Evolutionary conservation across 2,113 vertebrate species (phyloP).

Genomic region (Ameiurus melas): DNA sequence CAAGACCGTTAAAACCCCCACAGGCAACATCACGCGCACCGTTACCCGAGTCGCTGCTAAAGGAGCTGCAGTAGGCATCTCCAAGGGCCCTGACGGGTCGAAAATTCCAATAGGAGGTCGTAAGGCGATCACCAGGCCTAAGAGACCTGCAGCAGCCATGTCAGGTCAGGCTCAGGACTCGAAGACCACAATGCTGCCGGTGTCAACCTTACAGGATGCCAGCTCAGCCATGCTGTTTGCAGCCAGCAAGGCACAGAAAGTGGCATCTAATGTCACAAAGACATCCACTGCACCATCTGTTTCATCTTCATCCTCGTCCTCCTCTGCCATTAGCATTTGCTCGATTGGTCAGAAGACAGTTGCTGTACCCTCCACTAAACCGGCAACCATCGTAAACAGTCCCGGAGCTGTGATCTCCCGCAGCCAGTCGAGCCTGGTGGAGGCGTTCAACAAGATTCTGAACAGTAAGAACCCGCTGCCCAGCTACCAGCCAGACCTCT

Average conservation of each 20-base stretch:
- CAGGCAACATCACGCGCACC: slow-evolving; percentile 81
- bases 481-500: slow-evolving; percentile 88
- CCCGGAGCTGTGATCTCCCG: slow-evolving; percentile 86
- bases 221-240: slow-evolving; percentile 91
- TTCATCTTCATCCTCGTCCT: slow-evolving; percentile 59
- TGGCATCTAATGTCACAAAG: slow-evolving; percentile 63
- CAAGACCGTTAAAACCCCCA: slow-evolving; percentile 90
- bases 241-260: slow-evolving; percentile 78
- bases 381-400: slow-evolving; percentile 70
- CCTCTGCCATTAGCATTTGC: slow-evolving; percentile 52
- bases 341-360: slow-evolving; percentile 74
- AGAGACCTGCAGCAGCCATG: slow-evolving; percentile 56
- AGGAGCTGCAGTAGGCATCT: slow-evolving; percentile 46
- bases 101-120: slow-evolving; percentile 58
- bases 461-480: slow-evolving; percentile 94
- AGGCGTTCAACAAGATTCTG: slow-evolving; percentile 95
- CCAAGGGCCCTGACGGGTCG: slow-evolving; percentile 51
- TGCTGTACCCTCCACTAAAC: slow-evolving; percentile 60
- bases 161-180: slow-evolving; percentile 73
- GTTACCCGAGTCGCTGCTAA: slow-evolving; percentile 81
- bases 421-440: slow-evolving; percentile 91
- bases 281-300: slow-evolving; percentile 65
- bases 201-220: slow-evolving; percentile 85
- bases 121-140: slow-evolving; percentile 57
- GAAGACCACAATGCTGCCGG: slow-evolving; percentile 78